Conservation (phyloP, 1,140 invertebrate genomes). For the Drosophila persimilis region DNA sequence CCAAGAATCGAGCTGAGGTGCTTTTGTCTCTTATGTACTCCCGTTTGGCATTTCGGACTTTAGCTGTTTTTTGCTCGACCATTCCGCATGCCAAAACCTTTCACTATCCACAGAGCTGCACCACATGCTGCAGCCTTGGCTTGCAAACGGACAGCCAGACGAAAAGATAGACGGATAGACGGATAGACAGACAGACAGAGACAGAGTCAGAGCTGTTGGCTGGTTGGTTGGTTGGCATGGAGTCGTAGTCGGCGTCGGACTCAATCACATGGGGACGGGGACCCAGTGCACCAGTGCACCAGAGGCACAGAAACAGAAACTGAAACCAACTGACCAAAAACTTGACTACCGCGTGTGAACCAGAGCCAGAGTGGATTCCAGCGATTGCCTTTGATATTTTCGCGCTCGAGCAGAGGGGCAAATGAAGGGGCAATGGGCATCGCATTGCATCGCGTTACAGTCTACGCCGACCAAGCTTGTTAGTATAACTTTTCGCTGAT, state of each 20-base stretch:
- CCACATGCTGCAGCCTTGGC: constrained; percentile 60
- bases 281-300: constrained; percentile 40
- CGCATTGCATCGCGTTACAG: constrained; percentile 3
- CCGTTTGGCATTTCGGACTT: constrained; percentile 31
- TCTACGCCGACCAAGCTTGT: constrained; percentile 62
- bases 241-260: constrained; percentile 2
- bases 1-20: neutral
- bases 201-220: constrained; percentile 3
- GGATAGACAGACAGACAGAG: constrained; percentile 28
- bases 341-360: constrained; percentile 70
- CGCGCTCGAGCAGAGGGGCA: constrained; percentile 23
- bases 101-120: constrained; percentile 50
- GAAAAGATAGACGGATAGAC: constrained; percentile 32
- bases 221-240: constrained; percentile 2
- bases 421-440: constrained; percentile 1
- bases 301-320: constrained; percentile 34
- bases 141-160: constrained; percentile 19
- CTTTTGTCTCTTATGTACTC: constrained; percentile 12
- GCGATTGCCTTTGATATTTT: constrained; percentile 73
- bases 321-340: constrained; percentile 57
- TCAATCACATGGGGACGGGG: constrained; percentile 35
- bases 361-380: constrained; percentile 38
- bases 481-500: constrained; percentile 65
- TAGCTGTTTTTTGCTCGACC: constrained; percentile 16
- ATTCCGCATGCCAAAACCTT: constrained; percentile 63